Evolutionary conservation across 2,888 invertebrate species (phyloP), one percentile per base, ranked within the genome.

Genomic region (Rhogogaster chlorosoma): DNA sequence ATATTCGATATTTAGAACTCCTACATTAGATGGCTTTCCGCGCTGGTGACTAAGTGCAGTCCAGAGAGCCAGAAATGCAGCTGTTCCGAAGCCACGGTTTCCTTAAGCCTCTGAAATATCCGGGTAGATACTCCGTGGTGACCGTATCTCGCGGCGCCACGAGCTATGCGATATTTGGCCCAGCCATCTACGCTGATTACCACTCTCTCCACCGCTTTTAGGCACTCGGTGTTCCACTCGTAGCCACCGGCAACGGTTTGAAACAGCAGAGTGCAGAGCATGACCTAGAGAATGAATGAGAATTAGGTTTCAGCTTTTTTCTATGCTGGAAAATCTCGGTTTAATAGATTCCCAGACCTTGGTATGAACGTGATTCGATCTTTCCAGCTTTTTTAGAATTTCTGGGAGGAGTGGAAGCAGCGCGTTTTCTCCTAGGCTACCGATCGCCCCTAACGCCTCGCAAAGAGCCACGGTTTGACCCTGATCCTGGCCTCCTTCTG

Each of bases 31-130:
- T 95, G 94, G 18, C 96, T 95, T 92, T 98, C 98, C 0, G 97
- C 97, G 78, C 95, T 95, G 0, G 97, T 96, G 87, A 97, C 95
- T 86, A 97, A 95, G 86, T 96, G 95, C n/a, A 99, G 93, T 0
- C 97, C 97, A 0, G 96, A 95, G 83, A 99, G 93, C 97, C 98
- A 99, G 91, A 98, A 98, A 91, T 98, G 97, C 77, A 97, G 96
- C 89, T 98, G 97, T 91, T 99, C 99, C 49, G 97, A 97, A 22
- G 98, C 97, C 0, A 97, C 97, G 87, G 96, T 95, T 73, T 95
- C 95, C 2, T 96, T 95, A 42, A 97, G 93, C 71, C 94, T 94
- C 38, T 94, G 93, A 89, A 97, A 95, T 49, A 97, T 95, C 7
- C 94, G 93, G 0, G 96, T 95, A 0, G 97, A 97, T 36, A 97